A percentile compares a stretch with the other conserved stretches of the same genome.
phyloP scores from a whole-genome alignment of 2,113 vertebrate species.

The Oceanodroma tethys region DNA sequence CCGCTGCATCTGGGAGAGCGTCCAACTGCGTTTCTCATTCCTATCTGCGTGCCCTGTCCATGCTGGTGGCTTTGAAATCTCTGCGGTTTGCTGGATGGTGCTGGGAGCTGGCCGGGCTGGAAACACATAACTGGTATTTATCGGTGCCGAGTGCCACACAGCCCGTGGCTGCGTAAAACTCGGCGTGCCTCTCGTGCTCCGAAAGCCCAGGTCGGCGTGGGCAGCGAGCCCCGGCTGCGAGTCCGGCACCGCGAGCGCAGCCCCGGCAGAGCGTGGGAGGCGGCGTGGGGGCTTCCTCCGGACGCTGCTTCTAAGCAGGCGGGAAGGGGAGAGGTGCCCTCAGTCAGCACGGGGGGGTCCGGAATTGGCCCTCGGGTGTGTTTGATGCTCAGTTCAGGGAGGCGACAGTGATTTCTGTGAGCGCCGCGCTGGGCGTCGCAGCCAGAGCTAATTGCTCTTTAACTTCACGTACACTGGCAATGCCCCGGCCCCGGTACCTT shows the following conservation, averaged over 20 bases:
- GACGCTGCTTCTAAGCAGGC: rapidly evolving
- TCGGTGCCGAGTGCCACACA: background rate
- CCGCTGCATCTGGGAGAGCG: background rate
- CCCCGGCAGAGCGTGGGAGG: background rate
- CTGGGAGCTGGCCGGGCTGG: background rate
- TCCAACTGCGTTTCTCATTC: background rate
- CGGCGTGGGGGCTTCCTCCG: rapidly evolving
- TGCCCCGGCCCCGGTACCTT: background rate
- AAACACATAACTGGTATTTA: background rate
- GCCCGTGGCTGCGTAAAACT: background rate
- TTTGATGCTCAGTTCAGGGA: background rate
- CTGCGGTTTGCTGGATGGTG: background rate
- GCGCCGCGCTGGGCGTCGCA: background rate
- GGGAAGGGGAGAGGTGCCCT: background rate
- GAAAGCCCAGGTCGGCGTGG: rapidly evolving
- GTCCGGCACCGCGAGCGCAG: background rate
- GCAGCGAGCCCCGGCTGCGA: background rate
- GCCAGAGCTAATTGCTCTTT: background rate
- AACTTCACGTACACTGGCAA: background rate
- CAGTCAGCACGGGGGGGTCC: rapidly evolving
- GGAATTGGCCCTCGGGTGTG: too few relatives aligned
- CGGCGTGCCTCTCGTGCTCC: rapidly evolving
- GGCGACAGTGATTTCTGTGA: background rate
- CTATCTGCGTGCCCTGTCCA: background rate
- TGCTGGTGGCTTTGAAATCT: background rate